Percentiles rank a stretch among this genome's conserved stretches.
phyloP scores from a whole-genome alignment of 92 coral and sea anemone species.

The Palythoa grandiflora region DNA sequence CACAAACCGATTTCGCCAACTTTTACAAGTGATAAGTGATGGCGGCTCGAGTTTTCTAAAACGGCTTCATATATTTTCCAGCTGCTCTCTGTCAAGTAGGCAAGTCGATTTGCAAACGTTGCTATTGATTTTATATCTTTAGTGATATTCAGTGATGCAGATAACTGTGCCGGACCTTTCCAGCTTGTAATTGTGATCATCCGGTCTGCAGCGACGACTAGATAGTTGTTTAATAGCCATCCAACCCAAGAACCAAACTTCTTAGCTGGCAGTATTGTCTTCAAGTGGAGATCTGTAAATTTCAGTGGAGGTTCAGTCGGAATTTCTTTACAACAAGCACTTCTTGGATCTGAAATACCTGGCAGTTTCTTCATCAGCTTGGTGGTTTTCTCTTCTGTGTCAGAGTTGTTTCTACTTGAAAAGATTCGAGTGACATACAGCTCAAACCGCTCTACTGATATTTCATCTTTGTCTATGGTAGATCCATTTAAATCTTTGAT shows the following conservation, averaged over 20 bases:
- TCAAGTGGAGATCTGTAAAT: constrained; percentile 70
- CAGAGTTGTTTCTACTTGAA: constrained; percentile 6
- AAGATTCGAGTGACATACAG: background rate
- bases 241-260: constrained; percentile 78
- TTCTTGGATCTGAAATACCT: constrained; percentile 58
- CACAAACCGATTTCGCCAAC: background rate
- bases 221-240: constrained; percentile 42
- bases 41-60: background rate
- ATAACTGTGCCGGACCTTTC: constrained; percentile 14
- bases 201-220: constrained; percentile 44
- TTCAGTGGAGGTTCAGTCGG: constrained; percentile 40
- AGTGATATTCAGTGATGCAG: background rate
- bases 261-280: constrained; percentile 62
- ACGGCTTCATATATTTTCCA: background rate
- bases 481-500: constrained; percentile 19
- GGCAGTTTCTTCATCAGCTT: constrained; percentile 40
- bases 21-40: background rate
- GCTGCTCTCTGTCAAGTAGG: background rate
- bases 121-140: background rate
- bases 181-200: constrained; percentile 23
- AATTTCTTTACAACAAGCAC: constrained; percentile 70
- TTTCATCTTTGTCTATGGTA: background rate
- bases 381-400: background rate
- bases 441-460: background rate
- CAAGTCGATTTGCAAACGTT: background rate